Conservation (phyloP, 2,888 invertebrate species). For the Phortica magna region DNA sequence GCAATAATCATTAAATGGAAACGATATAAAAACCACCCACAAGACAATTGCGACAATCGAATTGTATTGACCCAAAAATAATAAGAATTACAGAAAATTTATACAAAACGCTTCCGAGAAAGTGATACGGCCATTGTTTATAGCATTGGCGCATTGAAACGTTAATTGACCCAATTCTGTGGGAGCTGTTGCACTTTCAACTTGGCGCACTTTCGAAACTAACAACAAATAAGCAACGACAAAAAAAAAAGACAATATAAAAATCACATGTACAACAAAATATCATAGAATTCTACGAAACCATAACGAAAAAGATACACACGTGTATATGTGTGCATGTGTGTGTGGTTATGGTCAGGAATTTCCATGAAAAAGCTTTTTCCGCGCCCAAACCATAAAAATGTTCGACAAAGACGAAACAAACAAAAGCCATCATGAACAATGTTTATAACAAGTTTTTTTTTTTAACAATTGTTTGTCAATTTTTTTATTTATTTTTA, state of each 20-base stretch:
- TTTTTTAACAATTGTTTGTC: conserved; percentile 9
- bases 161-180: conserved; percentile 23
- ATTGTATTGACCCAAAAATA: not conserved
- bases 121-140: not conserved
- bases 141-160: too few species aligned
- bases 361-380: conserved; percentile 31
- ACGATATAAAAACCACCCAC: not conserved
- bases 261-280: not conserved
- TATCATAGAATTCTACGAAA: not conserved
- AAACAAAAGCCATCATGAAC: conserved; percentile 17
- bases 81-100: not conserved
- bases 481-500: conserved; percentile 3
- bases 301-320: not conserved
- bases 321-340: not conserved
- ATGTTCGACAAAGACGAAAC: not conserved
- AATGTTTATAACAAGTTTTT: conserved; percentile 19
- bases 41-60: not conserved
- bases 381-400: conserved; percentile 20
- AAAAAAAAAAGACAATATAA: conserved; percentile 4
- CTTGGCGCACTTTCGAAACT: not conserved
- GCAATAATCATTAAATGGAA: not conserved
- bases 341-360: conserved; percentile 8
- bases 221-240: not conserved
- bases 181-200: conserved; percentile 5
- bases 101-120: conserved; percentile 15